These are phyloP conservation scores for Cyprinodon variegatus DNA, from an alignment of 2,113 vertebrate genomes.

Conservation along the genomic window DNA sequence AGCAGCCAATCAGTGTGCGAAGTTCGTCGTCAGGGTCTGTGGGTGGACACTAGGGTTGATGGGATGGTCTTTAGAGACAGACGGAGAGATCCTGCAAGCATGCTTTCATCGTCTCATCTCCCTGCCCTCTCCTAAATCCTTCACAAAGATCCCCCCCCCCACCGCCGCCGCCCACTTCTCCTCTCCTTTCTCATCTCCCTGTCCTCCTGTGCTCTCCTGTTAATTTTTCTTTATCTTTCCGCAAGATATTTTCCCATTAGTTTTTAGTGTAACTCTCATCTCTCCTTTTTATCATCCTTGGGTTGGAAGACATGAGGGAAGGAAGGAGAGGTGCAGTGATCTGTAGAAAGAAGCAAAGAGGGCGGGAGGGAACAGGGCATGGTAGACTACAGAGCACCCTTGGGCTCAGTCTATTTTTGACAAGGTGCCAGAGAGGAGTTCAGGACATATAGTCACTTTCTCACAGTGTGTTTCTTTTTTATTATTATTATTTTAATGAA, in stretches of 20 bases:
- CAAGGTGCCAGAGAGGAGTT: constrained; percentile 55
- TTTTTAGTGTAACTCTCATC: neutral
- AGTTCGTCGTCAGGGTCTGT: constrained; percentile 69
- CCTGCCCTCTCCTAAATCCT: constrained; percentile 20
- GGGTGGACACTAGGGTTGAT: constrained; percentile 70
- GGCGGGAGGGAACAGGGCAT: constrained; percentile 43
- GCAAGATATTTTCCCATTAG: neutral
- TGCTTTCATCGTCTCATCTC: constrained; percentile 40
- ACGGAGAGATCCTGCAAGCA: constrained; percentile 54
- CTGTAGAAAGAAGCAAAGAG: constrained; percentile 43
- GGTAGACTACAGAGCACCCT: constrained; percentile 46
- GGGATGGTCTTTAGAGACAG: constrained; percentile 60
- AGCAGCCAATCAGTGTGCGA: constrained; percentile 64
- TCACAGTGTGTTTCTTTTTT: neutral
- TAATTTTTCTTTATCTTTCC: neutral
- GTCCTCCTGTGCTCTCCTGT: too few species aligned
- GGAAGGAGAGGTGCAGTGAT: constrained; percentile 8
- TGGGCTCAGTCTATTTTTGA: constrained; percentile 61
- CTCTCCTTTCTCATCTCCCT: neutral
- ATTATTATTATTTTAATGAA: neutral
- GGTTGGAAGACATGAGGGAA: neutral
- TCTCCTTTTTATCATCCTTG: neutral
- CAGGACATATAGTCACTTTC: constrained; percentile 51
- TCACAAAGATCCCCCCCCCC: constrained; percentile 6
- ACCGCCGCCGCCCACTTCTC: constrained; percentile 4